Conservation (phyloP, 1,140 invertebrate genomes). For the Oryctes rhinoceros region DNA sequence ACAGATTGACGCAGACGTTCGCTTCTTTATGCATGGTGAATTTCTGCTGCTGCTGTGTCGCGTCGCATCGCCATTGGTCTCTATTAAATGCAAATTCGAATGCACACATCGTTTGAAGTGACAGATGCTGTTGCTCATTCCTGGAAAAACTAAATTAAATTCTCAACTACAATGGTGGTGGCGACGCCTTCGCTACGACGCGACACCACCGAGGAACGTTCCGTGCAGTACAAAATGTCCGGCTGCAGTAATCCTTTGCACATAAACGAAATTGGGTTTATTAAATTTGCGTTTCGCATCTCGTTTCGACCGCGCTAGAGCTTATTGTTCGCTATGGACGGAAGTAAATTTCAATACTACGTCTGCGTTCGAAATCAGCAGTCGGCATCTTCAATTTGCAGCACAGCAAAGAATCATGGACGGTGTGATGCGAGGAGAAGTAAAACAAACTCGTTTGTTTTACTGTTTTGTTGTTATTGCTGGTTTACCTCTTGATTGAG, state of each 20-base stretch:
- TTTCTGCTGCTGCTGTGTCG: not conserved
- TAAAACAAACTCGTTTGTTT: too few relatives aligned
- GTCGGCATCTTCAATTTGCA: too few relatives aligned
- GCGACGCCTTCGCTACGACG: not conserved
- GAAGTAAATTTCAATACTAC: too few relatives aligned
- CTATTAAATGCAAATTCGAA: slow-evolving; percentile 16
- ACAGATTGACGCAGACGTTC: not conserved
- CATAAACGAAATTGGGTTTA: slow-evolving; percentile 14
- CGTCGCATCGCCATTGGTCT: not conserved
- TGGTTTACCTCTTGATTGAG: too few relatives aligned
- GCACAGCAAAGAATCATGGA: too few relatives aligned
- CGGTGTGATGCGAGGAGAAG: too few relatives aligned
- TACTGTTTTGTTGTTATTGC: too few relatives aligned
- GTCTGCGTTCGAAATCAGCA: too few relatives aligned
- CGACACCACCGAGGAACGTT: not conserved
- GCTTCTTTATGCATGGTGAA: not conserved
- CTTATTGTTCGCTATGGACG: not conserved
- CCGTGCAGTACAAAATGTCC: not conserved
- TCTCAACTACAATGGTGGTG: not conserved
- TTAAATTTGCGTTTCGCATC: slow-evolving; percentile 5
- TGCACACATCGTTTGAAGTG: slow-evolving; percentile 17
- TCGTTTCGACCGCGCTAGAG: not conserved
- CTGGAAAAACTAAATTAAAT: slow-evolving; percentile 11
- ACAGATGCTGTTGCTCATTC: slow-evolving; percentile 17
- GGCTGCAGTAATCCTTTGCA: not conserved